Base-by-base conservation (phyloP, 2,797 vertebrate genomes). In the Phoebastria nigripes region DNA sequence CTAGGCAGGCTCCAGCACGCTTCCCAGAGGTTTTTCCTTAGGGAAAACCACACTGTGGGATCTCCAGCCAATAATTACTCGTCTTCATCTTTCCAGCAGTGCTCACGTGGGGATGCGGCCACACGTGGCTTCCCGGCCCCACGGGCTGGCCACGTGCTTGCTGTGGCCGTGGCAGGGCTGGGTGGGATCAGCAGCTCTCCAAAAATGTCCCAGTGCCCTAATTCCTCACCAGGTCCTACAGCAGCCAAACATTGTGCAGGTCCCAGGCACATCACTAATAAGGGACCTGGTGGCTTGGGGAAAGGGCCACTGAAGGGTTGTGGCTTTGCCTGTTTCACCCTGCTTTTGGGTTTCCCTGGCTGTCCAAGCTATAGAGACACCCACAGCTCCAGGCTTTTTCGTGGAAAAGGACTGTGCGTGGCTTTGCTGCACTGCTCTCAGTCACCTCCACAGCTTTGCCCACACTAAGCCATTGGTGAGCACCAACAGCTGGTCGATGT, bases 81-180 rank as follows among this genome's bases (percentile, higher is more conserved):
- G 5, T 42, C n/a, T 78, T 70, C 13, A 8, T 63, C 28, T 29
- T 76, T 69, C 63, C 42, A 67, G 47, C 0, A 0, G 17, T 56
- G 21, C 55, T 85, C 3, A 17, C 1, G 0, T 16, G 25, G 21
- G 29, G 28, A 35, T 69, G 33, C 1, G 3, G 37, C 58, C 89
- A 66, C 46, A 42, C 0, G 1, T 49, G 47, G 24, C 11, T 93
- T 76, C 35, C 52, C 5, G 4, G 39, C 33, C 41, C 18, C 8
- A 5, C 0, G 4, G 65, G 14, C n/a, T 24, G 66, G 41, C 54
- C 49, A 46, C 0, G 0, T 58, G 19, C 35, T 66, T 88, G 35
- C 26, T 46, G 17, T 65, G 73, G 52, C 78, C 2, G 0, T 87
- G 44, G 20, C 59, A 83, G 59, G 28, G 33, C 54, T 80, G 55